Evolutionary conservation across 2,113 vertebrate genomes (phyloP).

Genomic region (Lagopus muta): DNA sequence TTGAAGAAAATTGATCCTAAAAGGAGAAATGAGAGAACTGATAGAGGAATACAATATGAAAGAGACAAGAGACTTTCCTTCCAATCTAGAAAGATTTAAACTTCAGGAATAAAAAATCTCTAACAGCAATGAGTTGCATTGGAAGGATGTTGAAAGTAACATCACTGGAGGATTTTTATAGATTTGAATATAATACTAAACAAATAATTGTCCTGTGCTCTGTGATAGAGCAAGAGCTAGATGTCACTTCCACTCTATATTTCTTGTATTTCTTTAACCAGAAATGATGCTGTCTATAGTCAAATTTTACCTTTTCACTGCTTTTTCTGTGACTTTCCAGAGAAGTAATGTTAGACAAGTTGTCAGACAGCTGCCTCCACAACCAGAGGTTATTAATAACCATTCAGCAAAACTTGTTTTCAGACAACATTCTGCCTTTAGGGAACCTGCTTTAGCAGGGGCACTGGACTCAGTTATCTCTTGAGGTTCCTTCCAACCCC

Average conservation of each 20-base stretch:
- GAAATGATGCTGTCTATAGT: neutral
- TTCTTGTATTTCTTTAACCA: neutral
- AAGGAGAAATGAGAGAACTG: neutral
- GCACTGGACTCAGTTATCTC: too few species aligned
- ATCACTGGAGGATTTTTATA: neutral
- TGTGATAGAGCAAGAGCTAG: neutral
- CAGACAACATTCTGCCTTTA: neutral
- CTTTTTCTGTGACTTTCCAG: neutral
- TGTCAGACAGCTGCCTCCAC: neutral
- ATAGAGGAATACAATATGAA: neutral
- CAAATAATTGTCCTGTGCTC: neutral
- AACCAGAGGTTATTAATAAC: neutral
- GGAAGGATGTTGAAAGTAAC: neutral
- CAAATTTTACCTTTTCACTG: neutral
- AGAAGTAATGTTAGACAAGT: neutral
- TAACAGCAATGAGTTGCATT: neutral
- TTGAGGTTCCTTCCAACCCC: too few species aligned
- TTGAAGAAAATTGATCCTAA: neutral
- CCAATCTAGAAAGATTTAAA: neutral
- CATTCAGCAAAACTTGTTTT: neutral
- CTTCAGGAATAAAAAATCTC: neutral
- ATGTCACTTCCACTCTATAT: neutral
- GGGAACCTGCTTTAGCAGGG: too few species aligned
- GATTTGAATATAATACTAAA: fast-evolving
- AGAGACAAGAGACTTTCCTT: neutral